These are phyloP conservation scores for Mionectes macconnelli DNA, from an alignment of 2,113 vertebrate genomes.

Conservation along the genomic window DNA sequence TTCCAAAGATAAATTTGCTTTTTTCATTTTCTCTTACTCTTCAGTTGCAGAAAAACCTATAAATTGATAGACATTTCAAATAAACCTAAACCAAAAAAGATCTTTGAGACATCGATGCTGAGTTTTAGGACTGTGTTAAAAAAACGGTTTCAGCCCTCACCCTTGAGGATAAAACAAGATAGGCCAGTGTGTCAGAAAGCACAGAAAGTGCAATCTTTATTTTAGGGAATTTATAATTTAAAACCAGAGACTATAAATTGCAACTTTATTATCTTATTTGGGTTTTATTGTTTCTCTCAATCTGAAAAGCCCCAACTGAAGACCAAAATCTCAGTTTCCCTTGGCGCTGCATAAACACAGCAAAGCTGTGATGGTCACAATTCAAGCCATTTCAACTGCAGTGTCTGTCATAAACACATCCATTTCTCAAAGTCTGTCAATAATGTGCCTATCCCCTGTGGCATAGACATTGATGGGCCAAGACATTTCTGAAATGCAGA, in stretches of 20 bases:
- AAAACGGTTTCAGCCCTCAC: neutral
- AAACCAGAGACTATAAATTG: neutral
- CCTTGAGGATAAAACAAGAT: neutral
- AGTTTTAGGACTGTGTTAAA: neutral
- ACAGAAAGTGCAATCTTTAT: neutral
- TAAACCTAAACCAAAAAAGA: neutral
- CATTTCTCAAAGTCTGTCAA: neutral
- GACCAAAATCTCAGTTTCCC: neutral
- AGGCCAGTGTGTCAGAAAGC: neutral
- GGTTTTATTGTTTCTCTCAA: neutral
- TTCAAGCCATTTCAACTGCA: neutral
- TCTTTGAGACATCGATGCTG: neutral
- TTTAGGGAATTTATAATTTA: neutral
- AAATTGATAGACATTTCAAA: neutral
- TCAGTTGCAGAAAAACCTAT: neutral
- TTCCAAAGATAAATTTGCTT: neutral
- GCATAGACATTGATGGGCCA: rapidly evolving
- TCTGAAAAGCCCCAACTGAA: neutral
- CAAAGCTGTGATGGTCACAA: neutral
- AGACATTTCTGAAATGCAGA: neutral
- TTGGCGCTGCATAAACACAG: neutral
- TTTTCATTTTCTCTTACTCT: neutral
- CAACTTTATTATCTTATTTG: neutral
- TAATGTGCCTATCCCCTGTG: rapidly evolving
- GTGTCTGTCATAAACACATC: neutral